Evolutionary conservation across 2,797 vertebrate species (phyloP).

Genomic region (Taeniopygia guttata): DNA sequence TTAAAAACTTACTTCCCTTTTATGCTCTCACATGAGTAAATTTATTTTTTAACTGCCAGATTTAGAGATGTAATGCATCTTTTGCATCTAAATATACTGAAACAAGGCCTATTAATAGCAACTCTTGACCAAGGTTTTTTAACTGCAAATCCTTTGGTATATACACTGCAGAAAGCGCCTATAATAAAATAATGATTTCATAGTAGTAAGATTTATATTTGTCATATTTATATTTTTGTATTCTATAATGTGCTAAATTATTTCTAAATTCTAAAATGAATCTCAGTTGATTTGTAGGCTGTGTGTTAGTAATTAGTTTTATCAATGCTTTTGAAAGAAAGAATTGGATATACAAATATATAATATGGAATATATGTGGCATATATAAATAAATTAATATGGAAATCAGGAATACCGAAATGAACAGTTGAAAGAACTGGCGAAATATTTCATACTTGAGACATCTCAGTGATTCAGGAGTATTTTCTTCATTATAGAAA

Average conservation of each 20-base stretch:
- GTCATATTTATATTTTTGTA: background rate
- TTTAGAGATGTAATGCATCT: background rate
- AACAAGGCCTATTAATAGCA: background rate
- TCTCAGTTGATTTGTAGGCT: background rate
- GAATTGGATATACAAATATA: background rate
- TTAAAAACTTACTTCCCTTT: background rate
- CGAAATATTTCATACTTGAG: background rate
- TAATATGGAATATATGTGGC: too few relatives aligned
- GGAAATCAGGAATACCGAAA: background rate
- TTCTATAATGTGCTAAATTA: background rate
- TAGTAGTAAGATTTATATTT: background rate
- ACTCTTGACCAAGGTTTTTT: background rate
- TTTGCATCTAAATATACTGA: background rate
- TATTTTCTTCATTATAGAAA: background rate
- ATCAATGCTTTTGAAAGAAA: background rate
- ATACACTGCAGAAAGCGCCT: background rate
- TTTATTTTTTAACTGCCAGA: background rate
- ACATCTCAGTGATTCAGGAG: background rate
- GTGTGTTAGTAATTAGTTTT: background rate
- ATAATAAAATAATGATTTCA: background rate
- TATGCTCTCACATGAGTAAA: background rate
- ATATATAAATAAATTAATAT: background rate
- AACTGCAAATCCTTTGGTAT: background rate
- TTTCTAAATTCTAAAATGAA: background rate
- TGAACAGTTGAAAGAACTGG: background rate